Conservation (phyloP, 2,888 invertebrate species). For the Doris montereyensis region DNA sequence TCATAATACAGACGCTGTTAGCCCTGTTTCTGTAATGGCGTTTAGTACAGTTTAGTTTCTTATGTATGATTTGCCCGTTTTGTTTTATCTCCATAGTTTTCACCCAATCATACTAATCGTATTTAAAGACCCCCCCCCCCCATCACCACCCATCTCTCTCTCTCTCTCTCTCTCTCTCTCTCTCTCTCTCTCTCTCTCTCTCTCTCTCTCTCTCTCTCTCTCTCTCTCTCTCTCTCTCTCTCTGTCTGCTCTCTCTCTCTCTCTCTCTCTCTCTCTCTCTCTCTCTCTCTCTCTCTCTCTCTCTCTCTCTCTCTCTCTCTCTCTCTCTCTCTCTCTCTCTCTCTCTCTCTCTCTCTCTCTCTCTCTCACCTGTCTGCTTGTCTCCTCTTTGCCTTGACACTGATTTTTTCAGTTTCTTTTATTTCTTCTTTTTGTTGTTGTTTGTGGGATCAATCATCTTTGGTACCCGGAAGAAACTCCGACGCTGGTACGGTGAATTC, state of each 20-base stretch:
- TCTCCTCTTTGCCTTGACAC: not conserved
- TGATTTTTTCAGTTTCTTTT: not conserved
- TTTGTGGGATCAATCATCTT: not conserved
- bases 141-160: not conserved
- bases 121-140: not conserved
- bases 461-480: not conserved
- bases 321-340: not conserved
- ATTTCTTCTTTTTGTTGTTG: not conserved
- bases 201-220: not conserved
- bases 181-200: conserved; percentile 5
- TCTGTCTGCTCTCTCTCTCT: no score
- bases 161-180: not conserved
- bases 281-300: no score
- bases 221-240: not conserved
- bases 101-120: not conserved
- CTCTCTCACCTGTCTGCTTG: not conserved
- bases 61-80: no score
- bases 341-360: not conserved
- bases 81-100: not conserved
- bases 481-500: not conserved
- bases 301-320: not conserved
- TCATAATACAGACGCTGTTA: no score
- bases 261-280: not conserved
- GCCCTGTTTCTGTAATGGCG: no score
- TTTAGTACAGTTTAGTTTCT: no score